Evolutionary conservation across 1,140 invertebrate species (phyloP).

Genomic region (Cydia pomonella): DNA sequence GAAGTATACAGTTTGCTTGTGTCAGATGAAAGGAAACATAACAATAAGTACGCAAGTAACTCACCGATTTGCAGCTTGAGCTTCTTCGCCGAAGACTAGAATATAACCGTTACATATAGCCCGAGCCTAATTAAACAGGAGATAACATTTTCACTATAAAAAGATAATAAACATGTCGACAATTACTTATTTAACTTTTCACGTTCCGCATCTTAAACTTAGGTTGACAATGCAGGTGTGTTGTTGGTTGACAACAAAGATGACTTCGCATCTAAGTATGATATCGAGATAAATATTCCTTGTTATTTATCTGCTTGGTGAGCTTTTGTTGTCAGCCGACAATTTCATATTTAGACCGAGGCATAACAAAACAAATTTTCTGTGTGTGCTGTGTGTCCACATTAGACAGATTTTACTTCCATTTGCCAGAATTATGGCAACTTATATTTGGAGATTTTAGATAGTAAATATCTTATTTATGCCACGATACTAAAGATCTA

Average conservation of each 20-base stretch:
- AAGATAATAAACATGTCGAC: slow-evolving; percentile 22
- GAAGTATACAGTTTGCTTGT: neutral
- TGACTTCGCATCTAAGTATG: neutral
- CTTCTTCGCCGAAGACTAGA: slow-evolving; percentile 70
- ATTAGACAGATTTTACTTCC: neutral
- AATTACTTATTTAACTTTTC: slow-evolving; percentile 20
- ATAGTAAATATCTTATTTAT: neutral
- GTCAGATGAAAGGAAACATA: neutral
- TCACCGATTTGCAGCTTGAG: slow-evolving; percentile 50
- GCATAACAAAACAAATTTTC: neutral
- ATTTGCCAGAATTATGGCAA: neutral
- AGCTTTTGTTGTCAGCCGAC: neutral
- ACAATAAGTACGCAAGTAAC: slow-evolving; percentile 17
- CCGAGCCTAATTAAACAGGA: slow-evolving; percentile 20
- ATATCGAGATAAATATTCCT: neutral
- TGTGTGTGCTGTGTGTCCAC: neutral
- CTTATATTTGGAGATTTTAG: neutral
- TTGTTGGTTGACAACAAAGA: neutral
- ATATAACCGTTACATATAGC: slow-evolving; percentile 48
- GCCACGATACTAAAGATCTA: neutral
- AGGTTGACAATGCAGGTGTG: neutral
- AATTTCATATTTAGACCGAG: neutral
- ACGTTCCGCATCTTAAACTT: neutral
- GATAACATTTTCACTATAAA: slow-evolving; percentile 31
- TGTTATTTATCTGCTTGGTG: neutral